A percentile compares a stretch with the other conserved stretches of the same genome.
Evolutionary conservation across 2,888 invertebrate genomes (phyloP).

Genomic region (Caenorhabditis sulstoni): DNA sequence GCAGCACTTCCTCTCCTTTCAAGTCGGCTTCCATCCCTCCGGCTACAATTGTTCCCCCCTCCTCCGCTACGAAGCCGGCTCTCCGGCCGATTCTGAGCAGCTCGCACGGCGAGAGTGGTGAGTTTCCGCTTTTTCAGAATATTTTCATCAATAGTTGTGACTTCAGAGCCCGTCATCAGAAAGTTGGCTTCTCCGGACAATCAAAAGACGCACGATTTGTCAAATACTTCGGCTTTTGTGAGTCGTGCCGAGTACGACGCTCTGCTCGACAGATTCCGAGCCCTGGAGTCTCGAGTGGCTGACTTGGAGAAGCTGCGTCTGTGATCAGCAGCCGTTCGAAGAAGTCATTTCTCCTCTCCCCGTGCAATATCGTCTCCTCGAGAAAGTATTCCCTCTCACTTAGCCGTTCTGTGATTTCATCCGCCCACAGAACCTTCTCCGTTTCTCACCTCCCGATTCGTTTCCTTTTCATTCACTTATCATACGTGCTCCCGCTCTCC

Average conservation of each 20-base stretch:
- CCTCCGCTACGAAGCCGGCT: conserved; percentile 51
- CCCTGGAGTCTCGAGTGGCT: conserved; percentile 44
- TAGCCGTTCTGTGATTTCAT: conserved; percentile 35
- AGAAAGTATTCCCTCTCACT: conserved; percentile 11
- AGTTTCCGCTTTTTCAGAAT: too few relatives aligned
- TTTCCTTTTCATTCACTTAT: conserved; percentile 37
- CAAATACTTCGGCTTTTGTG: conserved; percentile 41
- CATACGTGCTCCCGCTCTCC: conserved; percentile 16
- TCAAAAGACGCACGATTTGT: conserved; percentile 9
- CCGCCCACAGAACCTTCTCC: not conserved
- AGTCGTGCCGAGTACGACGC: conserved; percentile 54
- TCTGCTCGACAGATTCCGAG: conserved; percentile 46
- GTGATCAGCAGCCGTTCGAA: conserved; percentile 9
- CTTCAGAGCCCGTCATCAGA: conserved; percentile 27
- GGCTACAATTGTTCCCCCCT: conserved; percentile 36
- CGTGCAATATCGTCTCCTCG: conserved; percentile 46
- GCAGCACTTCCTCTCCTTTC: conserved; percentile 34
- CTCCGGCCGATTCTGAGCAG: conserved; percentile 44
- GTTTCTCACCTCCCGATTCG: conserved; percentile 31
- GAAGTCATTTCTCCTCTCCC: conserved; percentile 18
- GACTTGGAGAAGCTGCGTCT: conserved; percentile 44
- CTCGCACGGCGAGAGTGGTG: conserved; percentile 12
- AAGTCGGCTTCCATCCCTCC: conserved; percentile 16
- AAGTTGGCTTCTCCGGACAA: conserved; percentile 38
- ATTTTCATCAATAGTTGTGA: too few relatives aligned